Evolutionary conservation across 2,113 vertebrate genomes (phyloP).

Genomic region (Tamias sibiricus): DNA sequence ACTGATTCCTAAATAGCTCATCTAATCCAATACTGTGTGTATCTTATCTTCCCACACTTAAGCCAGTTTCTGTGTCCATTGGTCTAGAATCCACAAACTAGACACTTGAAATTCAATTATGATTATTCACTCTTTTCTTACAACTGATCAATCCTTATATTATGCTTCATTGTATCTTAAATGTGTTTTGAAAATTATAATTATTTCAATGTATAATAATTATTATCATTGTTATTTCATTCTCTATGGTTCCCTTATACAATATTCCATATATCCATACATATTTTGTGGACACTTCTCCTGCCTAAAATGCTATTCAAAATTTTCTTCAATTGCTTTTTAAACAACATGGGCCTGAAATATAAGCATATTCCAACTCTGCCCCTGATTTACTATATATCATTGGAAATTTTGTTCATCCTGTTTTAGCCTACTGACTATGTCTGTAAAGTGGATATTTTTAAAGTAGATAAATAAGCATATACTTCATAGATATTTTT

Average conservation of each 20-base stretch:
- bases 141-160: background rate
- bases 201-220: background rate
- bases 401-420: background rate
- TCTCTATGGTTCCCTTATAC: background rate
- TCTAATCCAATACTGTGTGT: accelerated
- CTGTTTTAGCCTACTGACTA: background rate
- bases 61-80: background rate
- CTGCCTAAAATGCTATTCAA: background rate
- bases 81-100: background rate
- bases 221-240: background rate
- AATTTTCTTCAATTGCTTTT: background rate
- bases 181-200: background rate
- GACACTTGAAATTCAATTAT: background rate
- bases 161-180: background rate
- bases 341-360: background rate
- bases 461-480: background rate
- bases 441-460: background rate
- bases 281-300: background rate
- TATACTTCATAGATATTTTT: background rate
- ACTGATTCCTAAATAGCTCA: background rate
- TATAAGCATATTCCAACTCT: background rate
- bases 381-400: background rate
- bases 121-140: background rate
- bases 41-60: background rate
- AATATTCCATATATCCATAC: background rate